Evolutionary conservation across 1,140 invertebrate genomes (phyloP).

Genomic region (Lordiphosa collinella): DNA sequence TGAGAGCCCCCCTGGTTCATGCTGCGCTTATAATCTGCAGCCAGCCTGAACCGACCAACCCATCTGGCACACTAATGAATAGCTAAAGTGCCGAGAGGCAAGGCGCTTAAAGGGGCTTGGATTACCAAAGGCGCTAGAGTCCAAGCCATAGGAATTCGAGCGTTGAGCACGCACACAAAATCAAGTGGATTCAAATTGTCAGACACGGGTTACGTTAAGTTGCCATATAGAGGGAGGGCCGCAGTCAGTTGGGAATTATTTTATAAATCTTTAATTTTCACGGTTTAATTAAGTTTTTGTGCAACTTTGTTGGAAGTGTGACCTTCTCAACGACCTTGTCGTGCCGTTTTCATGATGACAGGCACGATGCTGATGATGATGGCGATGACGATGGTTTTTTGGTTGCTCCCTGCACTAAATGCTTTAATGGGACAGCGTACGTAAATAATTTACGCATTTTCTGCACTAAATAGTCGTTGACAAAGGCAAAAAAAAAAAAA

Average conservation of each 20-base stretch:
- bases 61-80: slow-evolving; percentile 30
- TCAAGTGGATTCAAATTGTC: slow-evolving; percentile 73
- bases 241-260: slow-evolving; percentile 36
- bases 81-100: slow-evolving; percentile 37
- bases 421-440: slow-evolving; percentile 31
- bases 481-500: slow-evolving; percentile 39
- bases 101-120: slow-evolving; percentile 32
- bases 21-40: not conserved
- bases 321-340: slow-evolving; percentile 62
- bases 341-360: slow-evolving; percentile 11
- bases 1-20: not conserved
- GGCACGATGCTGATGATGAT: slow-evolving; percentile 12
- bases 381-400: slow-evolving; percentile 15
- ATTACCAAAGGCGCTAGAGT: slow-evolving; percentile 42
- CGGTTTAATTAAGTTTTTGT: slow-evolving; percentile 57
- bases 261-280: slow-evolving; percentile 75
- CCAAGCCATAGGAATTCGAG: slow-evolving; percentile 41
- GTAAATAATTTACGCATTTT: slow-evolving; percentile 71
- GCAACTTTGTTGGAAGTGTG: slow-evolving; percentile 10
- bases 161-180: slow-evolving; percentile 67
- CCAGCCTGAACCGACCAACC: slow-evolving; percentile 2
- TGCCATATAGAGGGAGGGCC: slow-evolving; percentile 11
- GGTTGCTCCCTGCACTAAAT: slow-evolving; percentile 22
- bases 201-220: slow-evolving; percentile 30
- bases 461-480: slow-evolving; percentile 67